Evolutionary conservation across 2,888 invertebrate species (phyloP).

Genomic region (Mactromeris polynyma): DNA sequence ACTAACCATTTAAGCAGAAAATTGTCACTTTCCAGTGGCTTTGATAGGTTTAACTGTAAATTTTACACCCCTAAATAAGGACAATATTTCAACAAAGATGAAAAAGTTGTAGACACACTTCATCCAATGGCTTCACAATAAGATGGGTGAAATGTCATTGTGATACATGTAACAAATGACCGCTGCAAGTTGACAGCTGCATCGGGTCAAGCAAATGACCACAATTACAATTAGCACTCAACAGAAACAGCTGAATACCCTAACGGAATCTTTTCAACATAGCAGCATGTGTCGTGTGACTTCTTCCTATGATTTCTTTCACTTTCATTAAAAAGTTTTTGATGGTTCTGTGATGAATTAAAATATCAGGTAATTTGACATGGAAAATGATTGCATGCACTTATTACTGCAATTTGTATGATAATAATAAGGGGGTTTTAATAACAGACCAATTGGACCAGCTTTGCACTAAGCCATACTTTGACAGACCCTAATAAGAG

Average conservation of each 20-base stretch:
- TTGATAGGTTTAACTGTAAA: neutral
- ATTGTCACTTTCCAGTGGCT: neutral
- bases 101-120: neutral
- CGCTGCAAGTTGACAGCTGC: conserved; percentile 10
- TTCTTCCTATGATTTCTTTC: neutral
- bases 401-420: neutral
- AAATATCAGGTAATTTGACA: neutral
- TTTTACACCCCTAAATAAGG: neutral
- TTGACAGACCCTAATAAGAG: neutral
- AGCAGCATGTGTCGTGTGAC: neutral
- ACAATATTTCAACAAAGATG: neutral
- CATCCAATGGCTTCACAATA: neutral
- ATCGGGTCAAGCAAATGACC: neutral
- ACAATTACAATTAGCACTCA: neutral
- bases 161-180: neutral
- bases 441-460: no score
- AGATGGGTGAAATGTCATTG: neutral
- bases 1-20: neutral
- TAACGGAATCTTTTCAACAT: neutral
- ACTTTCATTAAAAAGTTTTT: neutral
- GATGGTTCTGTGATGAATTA: neutral
- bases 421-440: neutral
- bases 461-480: neutral
- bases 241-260: neutral
- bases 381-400: neutral